Base-by-base conservation (phyloP, 2,113 vertebrate genomes). In the Actinemys pallida region DNA sequence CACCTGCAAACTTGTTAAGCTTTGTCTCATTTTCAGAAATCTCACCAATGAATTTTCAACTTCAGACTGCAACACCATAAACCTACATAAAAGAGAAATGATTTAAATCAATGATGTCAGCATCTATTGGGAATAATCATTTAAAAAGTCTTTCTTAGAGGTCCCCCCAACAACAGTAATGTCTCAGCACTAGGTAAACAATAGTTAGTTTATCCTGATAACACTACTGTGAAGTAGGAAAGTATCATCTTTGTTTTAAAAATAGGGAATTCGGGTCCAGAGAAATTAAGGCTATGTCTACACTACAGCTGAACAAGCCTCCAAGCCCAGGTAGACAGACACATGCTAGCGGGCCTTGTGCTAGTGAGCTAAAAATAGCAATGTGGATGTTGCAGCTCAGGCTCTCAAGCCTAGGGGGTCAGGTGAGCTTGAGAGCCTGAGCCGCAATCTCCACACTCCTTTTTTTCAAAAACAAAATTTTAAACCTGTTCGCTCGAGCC, bases 1-100 rank as follows among this genome's bases (percentile, higher is more conserved):
- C 91, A 98, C 98, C 95, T 99, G 87, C 80, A 99, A 96, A 96
- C 96, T 98, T 87, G 86, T 98, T 95, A 99, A 98, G 86, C 96
- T 97, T 90, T 97, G 96, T 89, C 98, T 98, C 83, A 95, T 95
- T 87, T 98, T 96, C 98, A 98, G 85, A 90, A 99, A 98, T 95
- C 87, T 95, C 39, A 88, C 91, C 87, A 98, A 84, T 5, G 98
- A 99, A 27, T 81, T 92, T 84, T 98, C 98, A 95, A 98, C 96
- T 97, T 98, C 95, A 87, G 98, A 98, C 5, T 98, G 97, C 85
- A 99, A 81, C 4, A 92, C 56, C 90, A 98, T 75, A 82, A 99
- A 95, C 95, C 99, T 99, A 96, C 69, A 75, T 3, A 89, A 90
- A 80, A 88, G 96, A 91, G 52, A 79, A 95, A 42, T 3, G 47